Evolutionary conservation across 2,797 vertebrate species (phyloP), one percentile per base, ranked within the genome.

Genomic region (Podarcis lilfordi): DNA sequence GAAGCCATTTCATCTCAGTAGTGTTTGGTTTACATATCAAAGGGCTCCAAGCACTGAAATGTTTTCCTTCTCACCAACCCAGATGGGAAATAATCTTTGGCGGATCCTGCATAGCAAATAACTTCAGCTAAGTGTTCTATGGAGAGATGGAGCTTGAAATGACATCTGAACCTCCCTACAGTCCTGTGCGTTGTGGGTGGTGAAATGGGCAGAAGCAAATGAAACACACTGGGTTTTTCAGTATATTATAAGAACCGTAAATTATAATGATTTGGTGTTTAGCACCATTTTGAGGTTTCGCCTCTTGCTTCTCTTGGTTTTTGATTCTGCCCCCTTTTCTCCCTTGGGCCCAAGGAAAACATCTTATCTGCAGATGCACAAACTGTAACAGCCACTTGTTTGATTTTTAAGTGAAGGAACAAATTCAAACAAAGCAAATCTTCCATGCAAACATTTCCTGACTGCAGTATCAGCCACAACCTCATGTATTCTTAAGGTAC

Each of bases 21-120:
- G 77, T 40, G 17, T 85, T 68, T 85, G 69, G 77, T 40, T 87
- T 87, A 25, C 79, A 80, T n/a, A 87, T 84, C 64, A 82, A 82
- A 82, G 29, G 81, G 66, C 40, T 84, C 69, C 23, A 84, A 32
- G n/a, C 21, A 84, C n/a, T 35, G 32, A 64, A 80, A 40, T 71
- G 55, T 27, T 80, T 87, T 72, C 35, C 68, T 71, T 71, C 50
- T 37, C 32, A 64, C 23, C n/a, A 74, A 74, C 3, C 23, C 50
- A 72, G 15, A 23, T 64, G 37, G 55, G n/a, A 84, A 85, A 74
- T 74, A 72, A 15, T 64, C 15, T 45, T 45, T 80, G 37, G n/a
- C n/a, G 19, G 5, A 35, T 74, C 5, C 50, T 59, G 10, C 35
- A 78, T n/a, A 40, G 79, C 21, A 84, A 71, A 77, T 77, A 80